Conservation (phyloP, 2,113 vertebrate species). For the Gymnobelideus leadbeateri region DNA sequence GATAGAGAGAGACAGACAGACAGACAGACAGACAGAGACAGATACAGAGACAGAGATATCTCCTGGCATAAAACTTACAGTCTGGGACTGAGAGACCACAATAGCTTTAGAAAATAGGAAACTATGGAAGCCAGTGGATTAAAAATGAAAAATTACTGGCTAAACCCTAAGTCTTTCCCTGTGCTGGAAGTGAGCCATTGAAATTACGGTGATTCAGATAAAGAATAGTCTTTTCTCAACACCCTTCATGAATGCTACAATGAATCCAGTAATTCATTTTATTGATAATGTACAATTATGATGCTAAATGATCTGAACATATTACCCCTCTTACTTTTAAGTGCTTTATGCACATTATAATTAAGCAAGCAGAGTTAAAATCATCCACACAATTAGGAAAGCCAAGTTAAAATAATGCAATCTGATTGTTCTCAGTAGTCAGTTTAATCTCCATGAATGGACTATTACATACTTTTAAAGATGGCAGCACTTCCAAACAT, state of each 20-base stretch:
- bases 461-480: constrained; percentile 57
- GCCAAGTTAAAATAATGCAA: constrained; percentile 57
- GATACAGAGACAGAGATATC: too few species aligned
- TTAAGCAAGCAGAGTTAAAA: constrained; percentile 71
- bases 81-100: constrained; percentile 25
- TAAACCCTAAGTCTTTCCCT: constrained; percentile 64
- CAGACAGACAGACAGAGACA: too few species aligned
- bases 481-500: constrained; percentile 39
- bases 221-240: constrained; percentile 30
- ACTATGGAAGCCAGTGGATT: constrained; percentile 21
- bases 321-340: constrained; percentile 58
- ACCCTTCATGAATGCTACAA: constrained; percentile 65
- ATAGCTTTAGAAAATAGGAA: constrained; percentile 42
- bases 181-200: constrained; percentile 61
- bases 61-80: constrained; percentile 48
- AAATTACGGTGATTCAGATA: constrained; percentile 58
- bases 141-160: constrained; percentile 21
- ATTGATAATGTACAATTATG: constrained; percentile 66
- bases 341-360: constrained; percentile 65
- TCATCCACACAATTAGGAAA: constrained; percentile 72
- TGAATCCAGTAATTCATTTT: constrained; percentile 73
- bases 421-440: constrained; percentile 66
- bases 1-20: too few species aligned
- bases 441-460: constrained; percentile 48
- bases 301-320: constrained; percentile 67